A percentile compares a stretch with the other conserved stretches of the same genome.
These are phyloP conservation scores for Escarpia spicata DNA, from an alignment of 2,888 invertebrate species.

Conservation along the genomic window DNA sequence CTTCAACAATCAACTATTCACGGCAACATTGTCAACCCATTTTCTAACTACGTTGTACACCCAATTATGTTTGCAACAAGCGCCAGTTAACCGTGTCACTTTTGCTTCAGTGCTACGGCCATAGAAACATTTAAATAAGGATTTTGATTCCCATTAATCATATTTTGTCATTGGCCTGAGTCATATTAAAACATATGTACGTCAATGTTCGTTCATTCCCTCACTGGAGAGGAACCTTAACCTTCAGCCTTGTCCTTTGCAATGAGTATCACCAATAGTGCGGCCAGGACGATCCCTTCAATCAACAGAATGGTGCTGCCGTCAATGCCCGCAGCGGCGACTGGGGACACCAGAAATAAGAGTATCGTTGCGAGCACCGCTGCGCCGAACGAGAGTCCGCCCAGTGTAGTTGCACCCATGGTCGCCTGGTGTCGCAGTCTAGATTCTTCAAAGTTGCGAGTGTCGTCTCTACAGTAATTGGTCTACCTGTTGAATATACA, in stretches of 20 bases:
- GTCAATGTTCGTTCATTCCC: neutral
- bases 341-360: neutral
- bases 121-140: neutral
- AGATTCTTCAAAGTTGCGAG: no score
- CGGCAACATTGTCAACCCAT: neutral
- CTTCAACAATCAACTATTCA: neutral
- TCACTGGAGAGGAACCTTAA: neutral
- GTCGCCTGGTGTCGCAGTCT: neutral
- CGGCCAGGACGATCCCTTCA: neutral
- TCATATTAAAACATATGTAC: neutral
- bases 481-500: no score
- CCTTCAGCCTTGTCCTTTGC: neutral
- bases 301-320: neutral
- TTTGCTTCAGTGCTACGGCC: neutral
- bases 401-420: neutral
- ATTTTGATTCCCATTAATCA: neutral
- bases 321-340: neutral
- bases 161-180: neutral
- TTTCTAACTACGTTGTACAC: neutral
- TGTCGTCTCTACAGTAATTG: no score
- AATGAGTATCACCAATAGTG: neutral
- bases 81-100: neutral
- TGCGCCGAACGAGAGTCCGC: neutral
- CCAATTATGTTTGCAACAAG: neutral
- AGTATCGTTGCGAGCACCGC: neutral